These are phyloP conservation scores for Todus mexicanus DNA, from an alignment of 2,797 vertebrate genomes.

Conservation along the genomic window DNA sequence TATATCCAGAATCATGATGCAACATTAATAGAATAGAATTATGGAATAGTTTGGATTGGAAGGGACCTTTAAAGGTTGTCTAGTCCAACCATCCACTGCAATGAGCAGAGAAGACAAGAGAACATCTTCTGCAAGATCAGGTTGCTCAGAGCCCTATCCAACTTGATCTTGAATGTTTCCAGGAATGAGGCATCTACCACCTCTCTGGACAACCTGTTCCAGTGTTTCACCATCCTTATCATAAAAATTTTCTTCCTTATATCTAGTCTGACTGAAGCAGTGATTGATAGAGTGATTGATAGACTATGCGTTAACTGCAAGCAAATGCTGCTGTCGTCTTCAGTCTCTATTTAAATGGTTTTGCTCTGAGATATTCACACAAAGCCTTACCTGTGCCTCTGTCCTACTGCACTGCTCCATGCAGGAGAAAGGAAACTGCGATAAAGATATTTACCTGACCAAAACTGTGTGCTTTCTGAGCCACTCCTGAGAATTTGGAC, in stretches of 20 bases:
- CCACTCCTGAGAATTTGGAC: not conserved
- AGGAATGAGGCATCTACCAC: not conserved
- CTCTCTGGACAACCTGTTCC: not conserved
- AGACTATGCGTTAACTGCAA: no score
- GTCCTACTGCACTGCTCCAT: not conserved
- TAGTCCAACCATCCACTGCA: not conserved
- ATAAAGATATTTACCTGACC: not conserved
- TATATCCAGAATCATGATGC: not conserved
- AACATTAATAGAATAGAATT: not conserved
- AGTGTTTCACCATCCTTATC: not conserved
- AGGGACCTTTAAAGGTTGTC: not conserved
- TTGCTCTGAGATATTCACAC: not conserved
- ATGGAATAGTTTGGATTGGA: not conserved
- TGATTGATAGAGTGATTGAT: not conserved
- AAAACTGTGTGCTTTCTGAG: slow-evolving; percentile 14
- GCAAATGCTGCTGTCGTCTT: not conserved
- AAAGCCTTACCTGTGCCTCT: not conserved
- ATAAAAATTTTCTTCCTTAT: not conserved
- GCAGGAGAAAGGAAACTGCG: not conserved
- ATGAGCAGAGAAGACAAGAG: not conserved
- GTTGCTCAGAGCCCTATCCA: not conserved
- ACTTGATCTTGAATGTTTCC: not conserved
- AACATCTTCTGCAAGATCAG: not conserved
- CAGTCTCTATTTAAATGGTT: not conserved
- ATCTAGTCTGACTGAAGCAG: not conserved